Conservation (phyloP, 2,888 invertebrate genomes). For the Parnassius smintheus region DNA sequence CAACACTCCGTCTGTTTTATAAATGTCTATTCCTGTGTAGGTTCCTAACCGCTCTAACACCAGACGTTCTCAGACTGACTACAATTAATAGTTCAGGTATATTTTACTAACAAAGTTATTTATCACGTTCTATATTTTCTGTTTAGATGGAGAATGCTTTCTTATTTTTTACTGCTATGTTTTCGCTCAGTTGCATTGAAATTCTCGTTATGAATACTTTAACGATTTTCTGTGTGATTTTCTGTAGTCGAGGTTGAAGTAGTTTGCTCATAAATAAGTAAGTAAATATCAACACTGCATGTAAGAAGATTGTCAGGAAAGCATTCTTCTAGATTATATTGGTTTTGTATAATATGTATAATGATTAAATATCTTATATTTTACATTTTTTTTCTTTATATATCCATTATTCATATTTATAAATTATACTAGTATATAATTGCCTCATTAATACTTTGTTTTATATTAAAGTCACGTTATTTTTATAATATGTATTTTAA, state of each 20-base stretch:
- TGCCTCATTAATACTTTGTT: too few relatives aligned
- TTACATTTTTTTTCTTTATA: conserved; percentile 23
- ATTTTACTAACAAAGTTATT: conserved; percentile 49
- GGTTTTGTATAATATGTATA: conserved; percentile 24
- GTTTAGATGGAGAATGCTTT: conserved; percentile 75
- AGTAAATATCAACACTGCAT: conserved; percentile 40
- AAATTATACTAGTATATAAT: conserved; percentile 5
- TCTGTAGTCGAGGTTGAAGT: conserved; percentile 36
- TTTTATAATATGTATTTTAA: too few relatives aligned
- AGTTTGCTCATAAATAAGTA: conserved; percentile 33
- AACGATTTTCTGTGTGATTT: conserved; percentile 36
- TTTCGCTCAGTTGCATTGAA: conserved; percentile 35
- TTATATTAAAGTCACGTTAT: too few relatives aligned
- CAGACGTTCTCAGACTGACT: conserved; percentile 79
- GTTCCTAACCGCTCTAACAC: conserved; percentile 80
- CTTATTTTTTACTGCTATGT: conserved; percentile 54
- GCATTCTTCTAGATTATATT: conserved; percentile 66
- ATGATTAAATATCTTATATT: conserved; percentile 7
- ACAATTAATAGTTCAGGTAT: conserved; percentile 79
- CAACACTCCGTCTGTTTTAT: conserved; percentile 35
- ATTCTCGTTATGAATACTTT: conserved; percentile 27
- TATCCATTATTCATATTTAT: conserved; percentile 26
- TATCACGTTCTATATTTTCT: conserved; percentile 31
- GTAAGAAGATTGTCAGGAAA: conserved; percentile 54
- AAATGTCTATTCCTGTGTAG: conserved; percentile 61